Percentiles rank a stretch among this genome's conserved stretches.
phyloP scores from a whole-genome alignment of 2,888 invertebrate species.

The Eutolmus rufibarbis region DNA sequence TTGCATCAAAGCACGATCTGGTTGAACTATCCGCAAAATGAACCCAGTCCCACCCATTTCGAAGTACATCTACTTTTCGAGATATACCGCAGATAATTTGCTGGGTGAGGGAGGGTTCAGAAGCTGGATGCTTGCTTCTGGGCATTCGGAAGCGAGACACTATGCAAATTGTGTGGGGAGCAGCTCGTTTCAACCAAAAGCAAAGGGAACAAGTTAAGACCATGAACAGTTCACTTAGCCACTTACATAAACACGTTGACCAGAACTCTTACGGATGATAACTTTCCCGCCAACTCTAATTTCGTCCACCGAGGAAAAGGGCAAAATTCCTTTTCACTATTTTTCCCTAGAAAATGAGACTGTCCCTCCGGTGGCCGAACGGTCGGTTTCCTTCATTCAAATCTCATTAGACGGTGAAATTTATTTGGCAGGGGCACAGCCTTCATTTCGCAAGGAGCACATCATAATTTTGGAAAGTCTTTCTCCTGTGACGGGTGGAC shows the following conservation, averaged over 20 bases:
- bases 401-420: slow-evolving; percentile 5
- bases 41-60: background rate
- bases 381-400: background rate
- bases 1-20: background rate
- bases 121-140: background rate
- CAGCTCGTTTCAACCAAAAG: background rate
- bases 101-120: background rate
- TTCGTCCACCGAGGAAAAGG: background rate
- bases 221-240: background rate
- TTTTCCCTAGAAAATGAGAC: background rate
- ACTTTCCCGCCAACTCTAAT: background rate
- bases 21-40: background rate
- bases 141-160: background rate
- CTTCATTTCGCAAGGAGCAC: background rate
- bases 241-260: background rate
- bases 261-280: background rate
- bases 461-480: slow-evolving; percentile 16
- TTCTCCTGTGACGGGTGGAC: slow-evolving; percentile 20
- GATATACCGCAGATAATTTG: background rate
- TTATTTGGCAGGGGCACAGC: background rate
- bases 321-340: background rate
- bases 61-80: background rate
- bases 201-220: background rate
- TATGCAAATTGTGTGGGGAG: background rate
- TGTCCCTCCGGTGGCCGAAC: background rate